Evolutionary conservation across 2,888 invertebrate species (phyloP), one percentile per base, ranked within the genome.

Genomic region (Pyralis farinalis): DNA sequence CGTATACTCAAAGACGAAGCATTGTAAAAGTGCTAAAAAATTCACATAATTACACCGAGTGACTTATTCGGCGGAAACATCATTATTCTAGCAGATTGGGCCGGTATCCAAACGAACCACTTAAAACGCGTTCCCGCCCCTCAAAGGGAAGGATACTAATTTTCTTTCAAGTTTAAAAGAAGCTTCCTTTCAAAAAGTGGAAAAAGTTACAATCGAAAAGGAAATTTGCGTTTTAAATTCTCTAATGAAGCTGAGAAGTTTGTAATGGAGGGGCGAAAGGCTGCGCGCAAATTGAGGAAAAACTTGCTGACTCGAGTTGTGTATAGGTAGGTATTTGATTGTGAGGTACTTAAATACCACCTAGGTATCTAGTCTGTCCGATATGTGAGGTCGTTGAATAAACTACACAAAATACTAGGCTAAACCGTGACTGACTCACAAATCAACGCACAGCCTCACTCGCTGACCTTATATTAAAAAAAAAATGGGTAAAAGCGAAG

Each of bases 211-310:
- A 87, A 87, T 84, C 87, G 85, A 83, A 87, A 82, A 79, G 84
- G 85, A 84, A 88, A 88, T 88, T 88, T 88, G 88, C 86, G 87
- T 86, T 88, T 88, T 88, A 88, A 88, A 87, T 86, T 84, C 79
- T 86, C 88, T 88, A 88, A 88, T 87, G 87, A 87, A 87, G 82
- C 86, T 76, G 82, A 83, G 88, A 87, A 88, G 73, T 87, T 88
- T 78, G 73, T 79, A 85, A 87, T 87, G 86, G 85, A 83, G 84
- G 84, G 85, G 82, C 72, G 83, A 81, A 83, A 84, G 82, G 82
- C 84, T 84, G 79, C 71, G 71, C 66, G 72, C 64, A 77, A 86
- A 81, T 83, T 85, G 81, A 80, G 79, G 79, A 80, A 83, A 81
- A 80, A 81, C n/a, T n/a, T n/a, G n/a, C n/a, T n/a, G n/a, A n/a